phyloP scores from a whole-genome alignment of 1,140 invertebrate species.

The Phortica variegata region DNA sequence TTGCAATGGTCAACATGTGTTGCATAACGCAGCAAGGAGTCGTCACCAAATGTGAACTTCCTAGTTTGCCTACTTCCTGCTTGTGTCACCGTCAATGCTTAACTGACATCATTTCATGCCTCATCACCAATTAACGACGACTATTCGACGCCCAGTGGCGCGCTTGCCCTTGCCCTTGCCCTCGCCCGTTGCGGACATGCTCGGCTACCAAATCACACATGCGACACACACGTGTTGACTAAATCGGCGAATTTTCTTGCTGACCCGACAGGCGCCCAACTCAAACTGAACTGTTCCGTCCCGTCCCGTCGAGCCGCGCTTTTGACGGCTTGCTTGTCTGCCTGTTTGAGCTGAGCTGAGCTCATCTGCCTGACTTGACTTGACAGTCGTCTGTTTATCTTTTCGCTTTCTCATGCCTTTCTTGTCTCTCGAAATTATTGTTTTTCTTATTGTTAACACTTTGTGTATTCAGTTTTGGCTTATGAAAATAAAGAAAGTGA shows the following conservation, averaged over 20 bases:
- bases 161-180: background rate
- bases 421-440: constrained; percentile 19
- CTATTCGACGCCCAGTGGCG: constrained; percentile 12
- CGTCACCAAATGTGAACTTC: background rate
- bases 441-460: constrained; percentile 53
- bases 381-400: background rate
- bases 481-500: constrained; percentile 45
- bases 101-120: constrained; percentile 55
- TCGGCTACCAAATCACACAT: constrained; percentile 24
- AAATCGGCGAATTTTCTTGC: constrained; percentile 7
- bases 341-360: constrained; percentile 7
- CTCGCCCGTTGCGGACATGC: too few species aligned
- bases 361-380: constrained; percentile 10
- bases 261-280: background rate
- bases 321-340: constrained; percentile 12
- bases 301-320: constrained; percentile 6
- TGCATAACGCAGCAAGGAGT: constrained; percentile 32
- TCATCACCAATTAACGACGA: constrained; percentile 47
- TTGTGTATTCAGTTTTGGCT: constrained; percentile 22
- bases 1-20: constrained; percentile 29
- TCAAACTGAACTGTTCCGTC: too few species aligned
- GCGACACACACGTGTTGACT: constrained; percentile 49
- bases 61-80: constrained; percentile 32
- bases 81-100: constrained; percentile 26
- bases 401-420: background rate